Evolutionary conservation across 1,140 invertebrate species (phyloP).

Genomic region (Araneus ventricosus): DNA sequence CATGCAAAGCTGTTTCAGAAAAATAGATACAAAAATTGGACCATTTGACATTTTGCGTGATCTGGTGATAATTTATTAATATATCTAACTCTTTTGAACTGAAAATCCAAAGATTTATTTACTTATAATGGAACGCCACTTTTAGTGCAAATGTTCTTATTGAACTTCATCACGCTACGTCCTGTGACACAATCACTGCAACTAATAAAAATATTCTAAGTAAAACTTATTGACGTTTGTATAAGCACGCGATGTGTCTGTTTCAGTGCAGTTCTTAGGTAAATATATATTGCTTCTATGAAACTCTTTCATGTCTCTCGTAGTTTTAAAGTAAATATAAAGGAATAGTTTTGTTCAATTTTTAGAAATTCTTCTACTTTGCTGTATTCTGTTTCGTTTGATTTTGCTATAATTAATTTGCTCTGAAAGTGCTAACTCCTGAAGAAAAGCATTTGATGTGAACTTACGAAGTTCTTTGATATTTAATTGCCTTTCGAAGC

Average conservation of each 20-base stretch:
- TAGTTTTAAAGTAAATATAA: no score
- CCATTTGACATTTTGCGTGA: slow-evolving; percentile 21
- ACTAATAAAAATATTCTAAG: slow-evolving; percentile 16
- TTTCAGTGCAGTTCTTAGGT: background rate
- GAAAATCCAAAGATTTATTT: slow-evolving; percentile 15
- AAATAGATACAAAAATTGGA: background rate
- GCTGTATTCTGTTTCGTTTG: background rate
- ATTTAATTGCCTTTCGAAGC: no score
- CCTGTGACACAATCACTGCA: slow-evolving; percentile 20
- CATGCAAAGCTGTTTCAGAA: background rate
- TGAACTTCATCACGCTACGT: slow-evolving; percentile 11
- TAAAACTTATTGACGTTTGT: background rate
- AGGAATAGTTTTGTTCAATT: background rate
- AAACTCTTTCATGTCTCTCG: no score
- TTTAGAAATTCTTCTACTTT: background rate
- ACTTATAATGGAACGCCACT: slow-evolving; percentile 13
- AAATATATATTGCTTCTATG: no score
- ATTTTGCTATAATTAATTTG: background rate
- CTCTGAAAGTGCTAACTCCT: no score
- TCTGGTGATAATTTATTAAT: background rate
- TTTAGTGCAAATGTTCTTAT: background rate
- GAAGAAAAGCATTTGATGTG: no score
- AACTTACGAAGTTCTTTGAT: no score
- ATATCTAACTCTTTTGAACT: background rate
- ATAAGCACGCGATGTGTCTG: background rate